Percentiles rank a stretch among this genome's conserved stretches.
Evolutionary conservation across 2,113 vertebrate genomes (phyloP).

Genomic region (Scalopus aquaticus): DNA sequence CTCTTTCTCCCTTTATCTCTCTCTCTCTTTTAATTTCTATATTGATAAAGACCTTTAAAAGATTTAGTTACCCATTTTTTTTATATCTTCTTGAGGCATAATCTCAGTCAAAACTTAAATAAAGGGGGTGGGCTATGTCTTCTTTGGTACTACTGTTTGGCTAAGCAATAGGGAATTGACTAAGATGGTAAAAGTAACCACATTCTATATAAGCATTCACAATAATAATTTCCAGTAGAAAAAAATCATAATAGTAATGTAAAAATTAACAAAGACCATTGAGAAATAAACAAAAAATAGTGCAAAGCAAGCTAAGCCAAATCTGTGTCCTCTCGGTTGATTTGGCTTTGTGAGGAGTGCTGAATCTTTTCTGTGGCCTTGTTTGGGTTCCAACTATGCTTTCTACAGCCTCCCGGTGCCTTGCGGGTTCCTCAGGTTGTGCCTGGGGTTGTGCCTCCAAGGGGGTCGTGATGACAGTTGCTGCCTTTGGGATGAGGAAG

Average conservation of each 20-base stretch:
- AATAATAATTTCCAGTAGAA: neutral
- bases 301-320: neutral
- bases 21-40: neutral
- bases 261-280: no score
- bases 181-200: neutral
- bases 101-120: neutral
- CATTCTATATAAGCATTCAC: neutral
- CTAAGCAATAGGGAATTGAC: no score
- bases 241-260: no score
- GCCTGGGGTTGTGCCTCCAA: no score
- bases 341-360: neutral
- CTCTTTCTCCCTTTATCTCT: neutral
- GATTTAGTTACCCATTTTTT: neutral
- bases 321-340: neutral
- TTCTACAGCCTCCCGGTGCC: neutral
- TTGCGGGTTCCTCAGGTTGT: no score
- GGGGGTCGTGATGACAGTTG: accelerated
- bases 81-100: neutral
- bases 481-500: neutral
- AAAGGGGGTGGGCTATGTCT: neutral
- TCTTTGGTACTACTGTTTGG: no score
- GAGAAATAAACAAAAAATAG: neutral
- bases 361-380: neutral
- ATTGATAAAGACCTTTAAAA: neutral
- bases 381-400: neutral